Evolutionary conservation across 2,113 vertebrate genomes (phyloP), one percentile per base, ranked within the genome.

Genomic region (Merops nubicus): DNA sequence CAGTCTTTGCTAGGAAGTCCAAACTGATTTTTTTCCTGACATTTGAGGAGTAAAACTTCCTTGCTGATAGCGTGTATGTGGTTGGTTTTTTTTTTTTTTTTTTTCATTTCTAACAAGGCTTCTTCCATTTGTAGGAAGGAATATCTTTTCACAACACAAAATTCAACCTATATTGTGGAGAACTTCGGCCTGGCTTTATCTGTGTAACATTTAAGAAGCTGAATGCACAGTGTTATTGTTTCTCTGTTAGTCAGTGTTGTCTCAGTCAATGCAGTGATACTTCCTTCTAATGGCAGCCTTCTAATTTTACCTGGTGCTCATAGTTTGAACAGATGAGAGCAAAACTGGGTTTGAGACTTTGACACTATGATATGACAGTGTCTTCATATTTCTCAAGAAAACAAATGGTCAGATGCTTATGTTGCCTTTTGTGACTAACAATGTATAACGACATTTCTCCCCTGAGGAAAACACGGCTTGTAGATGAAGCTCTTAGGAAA

Each of bases 121-220:
- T 76, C 12, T 82, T 64, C 20, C 10, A n/a, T 60, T 72, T 0
- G 0, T 2, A 64, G 78, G 29, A 18, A 87, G 7, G 23, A 75
- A 51, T 43, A 17, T 45, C 14, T n/a, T 83, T 83, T 67, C 8
- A 1, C 15, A 72, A 68, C 38, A 72, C 7, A 72, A 8, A 53
- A 38, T 70, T 60, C 56, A 67, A 1, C 21, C 19, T 38, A 10
- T 25, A 8, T n/a, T 28, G n/a, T 20, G 26, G 25, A 47, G 29
- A 69, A 79, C 72, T 90, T 77, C 21, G 43, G 48, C 17, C 28
- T 74, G 54, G 15, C 25, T 89, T 54, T 25, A 64, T 78, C 40
- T 43, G 28, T 34, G 12, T 40, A 83, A 25, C 21, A 26, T 51
- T 67, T 48, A 51, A 57, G 57, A 21, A 88, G 40, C 12, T 1